phyloP scores from a whole-genome alignment of 2,797 vertebrate species.

The Propithecus deckenii region DNA sequence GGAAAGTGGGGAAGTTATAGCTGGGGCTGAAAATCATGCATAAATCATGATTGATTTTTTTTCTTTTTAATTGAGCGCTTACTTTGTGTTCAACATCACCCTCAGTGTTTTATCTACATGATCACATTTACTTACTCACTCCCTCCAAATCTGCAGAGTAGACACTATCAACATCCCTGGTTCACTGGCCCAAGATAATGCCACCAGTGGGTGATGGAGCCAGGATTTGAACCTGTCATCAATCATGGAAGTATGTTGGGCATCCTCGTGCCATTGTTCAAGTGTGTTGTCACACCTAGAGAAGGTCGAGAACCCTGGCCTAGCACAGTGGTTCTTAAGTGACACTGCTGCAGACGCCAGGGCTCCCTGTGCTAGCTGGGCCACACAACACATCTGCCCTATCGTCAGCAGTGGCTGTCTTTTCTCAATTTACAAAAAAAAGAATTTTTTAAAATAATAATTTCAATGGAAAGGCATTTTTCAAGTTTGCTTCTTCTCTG shows the following conservation, averaged over 20 bases:
- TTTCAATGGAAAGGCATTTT: neutral
- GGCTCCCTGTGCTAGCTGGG: neutral
- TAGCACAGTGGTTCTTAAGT: neutral
- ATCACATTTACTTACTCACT: neutral
- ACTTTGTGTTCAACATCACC: neutral
- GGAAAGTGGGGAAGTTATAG: neutral
- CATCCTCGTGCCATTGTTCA: neutral
- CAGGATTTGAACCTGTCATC: neutral
- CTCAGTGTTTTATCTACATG: neutral
- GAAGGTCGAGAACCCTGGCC: neutral
- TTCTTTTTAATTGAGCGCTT: neutral
- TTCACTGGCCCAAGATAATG: neutral
- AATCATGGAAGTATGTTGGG: neutral
- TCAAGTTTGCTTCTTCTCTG: neutral
- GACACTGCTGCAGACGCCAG: neutral
- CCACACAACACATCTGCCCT: fast-evolving
- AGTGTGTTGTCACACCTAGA: neutral
- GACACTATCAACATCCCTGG: neutral
- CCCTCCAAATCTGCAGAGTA: neutral
- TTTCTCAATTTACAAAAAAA: neutral
- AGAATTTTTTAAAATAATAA: neutral
- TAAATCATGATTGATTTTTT: neutral
- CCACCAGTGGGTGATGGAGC: neutral
- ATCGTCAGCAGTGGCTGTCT: neutral
- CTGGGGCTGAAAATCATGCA: neutral